Percentiles rank a stretch among this genome's conserved stretches.
Evolutionary conservation across 2,888 invertebrate genomes (phyloP).

Genomic region (Margaritifera margaritifera): DNA sequence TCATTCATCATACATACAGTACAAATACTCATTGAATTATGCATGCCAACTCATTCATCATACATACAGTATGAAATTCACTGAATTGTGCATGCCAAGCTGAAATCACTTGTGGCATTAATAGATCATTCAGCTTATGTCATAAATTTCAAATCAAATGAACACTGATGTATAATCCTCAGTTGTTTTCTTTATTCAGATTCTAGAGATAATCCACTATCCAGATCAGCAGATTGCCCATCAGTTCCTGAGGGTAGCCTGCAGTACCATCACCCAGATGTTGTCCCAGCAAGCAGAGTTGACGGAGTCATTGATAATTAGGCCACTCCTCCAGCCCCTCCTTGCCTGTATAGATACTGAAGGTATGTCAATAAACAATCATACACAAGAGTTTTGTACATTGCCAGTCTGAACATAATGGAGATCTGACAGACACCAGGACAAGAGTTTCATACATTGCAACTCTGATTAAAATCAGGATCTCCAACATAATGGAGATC

Average conservation of each 20-base stretch:
- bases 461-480: no score
- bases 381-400: no score
- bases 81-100: no score
- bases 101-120: neutral
- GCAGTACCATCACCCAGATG: conserved; percentile 54
- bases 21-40: no score
- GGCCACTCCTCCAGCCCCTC: conserved; percentile 51
- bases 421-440: no score
- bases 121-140: neutral
- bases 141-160: neutral
- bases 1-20: no score
- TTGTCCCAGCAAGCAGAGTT: conserved; percentile 35
- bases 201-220: conserved; percentile 52
- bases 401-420: no score
- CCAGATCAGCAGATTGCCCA: conserved; percentile 37
- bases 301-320: conserved; percentile 42
- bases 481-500: no score
- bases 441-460: no score
- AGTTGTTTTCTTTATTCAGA: conserved; percentile 29
- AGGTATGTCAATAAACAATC: conserved; percentile 10
- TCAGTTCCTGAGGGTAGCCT: conserved; percentile 55
- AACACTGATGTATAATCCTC: neutral
- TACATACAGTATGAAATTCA: no score
- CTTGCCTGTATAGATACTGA: conserved; percentile 26
- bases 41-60: no score